Evolutionary conservation across 2,888 invertebrate genomes (phyloP).

Genomic region (Xestia rhomboidea): DNA sequence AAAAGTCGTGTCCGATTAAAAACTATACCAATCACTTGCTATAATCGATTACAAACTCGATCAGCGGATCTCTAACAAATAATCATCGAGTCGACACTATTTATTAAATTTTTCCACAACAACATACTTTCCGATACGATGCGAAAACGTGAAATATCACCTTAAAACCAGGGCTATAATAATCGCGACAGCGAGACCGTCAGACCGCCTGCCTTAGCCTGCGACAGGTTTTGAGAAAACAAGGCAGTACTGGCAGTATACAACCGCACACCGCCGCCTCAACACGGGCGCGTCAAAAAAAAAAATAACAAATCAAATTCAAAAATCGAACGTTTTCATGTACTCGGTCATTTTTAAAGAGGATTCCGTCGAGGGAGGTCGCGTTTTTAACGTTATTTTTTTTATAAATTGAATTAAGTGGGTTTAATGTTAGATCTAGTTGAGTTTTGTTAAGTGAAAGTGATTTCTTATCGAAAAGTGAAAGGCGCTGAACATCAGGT

Average conservation of each 20-base stretch:
- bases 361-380: slow-evolving; percentile 58
- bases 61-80: slow-evolving; percentile 61
- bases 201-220: slow-evolving; percentile 72
- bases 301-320: slow-evolving; percentile 63
- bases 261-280: slow-evolving; percentile 69
- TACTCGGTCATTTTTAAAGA: slow-evolving; percentile 65
- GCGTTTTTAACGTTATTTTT: slow-evolving; percentile 53
- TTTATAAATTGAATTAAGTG: slow-evolving; percentile 55
- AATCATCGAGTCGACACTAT: slow-evolving; percentile 61
- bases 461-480: slow-evolving; percentile 84
- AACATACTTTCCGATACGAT: slow-evolving; percentile 78
- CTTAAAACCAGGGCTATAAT: slow-evolving; percentile 74
- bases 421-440: slow-evolving; percentile 60
- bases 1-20: slow-evolving; percentile 34
- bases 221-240: slow-evolving; percentile 84
- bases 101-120: slow-evolving; percentile 81
- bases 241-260: slow-evolving; percentile 81
- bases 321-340: slow-evolving; percentile 62
- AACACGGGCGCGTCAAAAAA: slow-evolving; percentile 71
- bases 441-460: slow-evolving; percentile 82
- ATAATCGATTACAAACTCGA: slow-evolving; percentile 42
- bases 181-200: slow-evolving; percentile 79
- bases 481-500: slow-evolving; percentile 80
- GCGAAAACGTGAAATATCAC: slow-evolving; percentile 72
- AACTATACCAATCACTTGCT: slow-evolving; percentile 17